phyloP scores from a whole-genome alignment of 2,797 vertebrate genomes.

The Crocodylus rhombifer region DNA sequence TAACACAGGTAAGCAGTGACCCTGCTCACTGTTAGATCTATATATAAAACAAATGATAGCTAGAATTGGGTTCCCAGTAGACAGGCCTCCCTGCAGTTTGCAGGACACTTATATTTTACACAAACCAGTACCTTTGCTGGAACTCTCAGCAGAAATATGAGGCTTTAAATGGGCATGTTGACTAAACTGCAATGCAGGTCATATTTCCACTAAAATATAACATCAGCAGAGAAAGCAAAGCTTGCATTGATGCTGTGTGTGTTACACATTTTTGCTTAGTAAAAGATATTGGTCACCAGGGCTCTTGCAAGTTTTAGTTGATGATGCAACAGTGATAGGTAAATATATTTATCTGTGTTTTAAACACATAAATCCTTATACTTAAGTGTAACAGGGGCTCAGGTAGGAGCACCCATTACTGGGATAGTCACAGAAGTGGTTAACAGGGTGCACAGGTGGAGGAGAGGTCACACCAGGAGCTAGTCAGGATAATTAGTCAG shows the following conservation, averaged over 20 bases:
- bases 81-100: neutral
- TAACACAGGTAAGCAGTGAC: neutral
- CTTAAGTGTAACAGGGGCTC: no score
- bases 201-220: neutral
- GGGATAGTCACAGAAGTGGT: no score
- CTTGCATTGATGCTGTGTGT: neutral
- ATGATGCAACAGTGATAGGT: neutral
- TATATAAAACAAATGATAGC: neutral
- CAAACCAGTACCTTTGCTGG: neutral
- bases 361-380: neutral
- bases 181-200: neutral
- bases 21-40: neutral
- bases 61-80: neutral
- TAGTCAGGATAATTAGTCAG: no score
- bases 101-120: neutral
- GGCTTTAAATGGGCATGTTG: neutral
- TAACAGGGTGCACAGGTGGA: no score
- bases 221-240: neutral
- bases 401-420: no score
- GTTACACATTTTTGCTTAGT: no score
- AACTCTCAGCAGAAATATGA: neutral
- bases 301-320: fast-evolving
- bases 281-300: no score
- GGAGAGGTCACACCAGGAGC: no score
- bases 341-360: neutral